These are phyloP conservation scores for Drosophila asahinai DNA, from an alignment of 1,140 invertebrate species.

Conservation along the genomic window DNA sequence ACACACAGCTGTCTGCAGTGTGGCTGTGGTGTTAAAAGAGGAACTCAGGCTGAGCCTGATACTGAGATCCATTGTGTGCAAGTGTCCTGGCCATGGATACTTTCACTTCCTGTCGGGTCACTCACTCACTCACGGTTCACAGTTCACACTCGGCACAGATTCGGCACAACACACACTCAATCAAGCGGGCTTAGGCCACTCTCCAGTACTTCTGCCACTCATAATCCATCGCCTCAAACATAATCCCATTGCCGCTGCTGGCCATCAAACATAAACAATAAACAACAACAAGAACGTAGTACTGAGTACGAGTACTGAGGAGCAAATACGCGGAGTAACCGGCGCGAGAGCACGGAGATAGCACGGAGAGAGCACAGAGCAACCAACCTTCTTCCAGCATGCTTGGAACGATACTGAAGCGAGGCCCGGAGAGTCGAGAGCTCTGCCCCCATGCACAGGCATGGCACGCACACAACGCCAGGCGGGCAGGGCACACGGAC, in stretches of 20 bases:
- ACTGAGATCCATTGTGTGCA: conserved; percentile 31
- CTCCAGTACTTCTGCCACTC: background rate
- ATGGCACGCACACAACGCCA: conserved; percentile 20
- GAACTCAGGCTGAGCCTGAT: conserved; percentile 9
- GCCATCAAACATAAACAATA: conserved; percentile 53
- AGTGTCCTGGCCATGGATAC: conserved; percentile 23
- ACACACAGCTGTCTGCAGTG: conserved; percentile 29
- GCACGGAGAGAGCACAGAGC: conserved; percentile 27
- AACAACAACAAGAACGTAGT: conserved; percentile 14
- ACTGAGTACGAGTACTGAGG: background rate
- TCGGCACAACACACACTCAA: conserved; percentile 1
- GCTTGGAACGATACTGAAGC: conserved; percentile 77
- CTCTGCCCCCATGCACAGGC: conserved; percentile 61
- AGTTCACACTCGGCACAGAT: conserved; percentile 21
- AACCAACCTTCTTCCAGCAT: conserved; percentile 85
- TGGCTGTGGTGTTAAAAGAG: conserved; percentile 23
- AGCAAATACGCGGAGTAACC: conserved; percentile 16
- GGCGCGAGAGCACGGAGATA: conserved; percentile 48
- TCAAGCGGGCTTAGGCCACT: conserved; percentile 7
- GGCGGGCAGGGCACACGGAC: conserved; percentile 23
- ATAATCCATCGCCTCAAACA: conserved; percentile 38
- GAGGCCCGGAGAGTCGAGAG: conserved; percentile 49
- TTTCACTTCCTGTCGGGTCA: conserved; percentile 25
- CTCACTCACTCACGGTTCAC: background rate
- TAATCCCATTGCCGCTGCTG: conserved; percentile 44